These are phyloP conservation scores for Dolichotis patagonum DNA, from an alignment of 2,113 vertebrate species.

Conservation along the genomic window DNA sequence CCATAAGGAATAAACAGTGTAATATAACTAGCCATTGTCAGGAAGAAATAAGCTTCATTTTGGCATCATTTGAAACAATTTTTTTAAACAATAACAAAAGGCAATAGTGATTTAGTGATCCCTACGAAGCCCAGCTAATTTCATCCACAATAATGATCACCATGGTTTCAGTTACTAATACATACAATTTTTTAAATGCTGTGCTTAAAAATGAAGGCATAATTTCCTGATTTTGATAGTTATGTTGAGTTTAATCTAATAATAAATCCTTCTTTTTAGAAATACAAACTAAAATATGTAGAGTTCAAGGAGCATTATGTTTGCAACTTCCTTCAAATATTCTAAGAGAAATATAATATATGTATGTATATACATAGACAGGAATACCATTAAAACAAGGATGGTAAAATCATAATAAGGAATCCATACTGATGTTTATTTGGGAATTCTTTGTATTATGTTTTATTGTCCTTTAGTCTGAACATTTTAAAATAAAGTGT, in stretches of 20 bases:
- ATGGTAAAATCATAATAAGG: neutral
- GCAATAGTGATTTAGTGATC: conserved; percentile 61
- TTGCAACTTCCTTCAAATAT: neutral
- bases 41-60: conserved; percentile 73
- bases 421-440: neutral
- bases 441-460: neutral
- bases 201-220: neutral
- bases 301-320: neutral
- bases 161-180: conserved; percentile 30
- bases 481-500: neutral
- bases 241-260: neutral
- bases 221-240: conserved; percentile 42
- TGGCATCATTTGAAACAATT: conserved; percentile 82
- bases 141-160: conserved; percentile 19
- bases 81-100: conserved; percentile 81
- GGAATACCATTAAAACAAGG: neutral
- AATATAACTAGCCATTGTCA: conserved; percentile 77
- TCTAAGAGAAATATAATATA: neutral
- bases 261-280: neutral
- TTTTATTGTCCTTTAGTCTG: neutral
- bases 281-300: conserved; percentile 10
- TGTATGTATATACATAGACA: neutral
- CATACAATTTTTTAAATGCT: neutral
- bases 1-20: conserved; percentile 80
- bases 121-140: conserved; percentile 57